phyloP scores from a whole-genome alignment of 1,140 invertebrate species.

The Mya arenaria region DNA sequence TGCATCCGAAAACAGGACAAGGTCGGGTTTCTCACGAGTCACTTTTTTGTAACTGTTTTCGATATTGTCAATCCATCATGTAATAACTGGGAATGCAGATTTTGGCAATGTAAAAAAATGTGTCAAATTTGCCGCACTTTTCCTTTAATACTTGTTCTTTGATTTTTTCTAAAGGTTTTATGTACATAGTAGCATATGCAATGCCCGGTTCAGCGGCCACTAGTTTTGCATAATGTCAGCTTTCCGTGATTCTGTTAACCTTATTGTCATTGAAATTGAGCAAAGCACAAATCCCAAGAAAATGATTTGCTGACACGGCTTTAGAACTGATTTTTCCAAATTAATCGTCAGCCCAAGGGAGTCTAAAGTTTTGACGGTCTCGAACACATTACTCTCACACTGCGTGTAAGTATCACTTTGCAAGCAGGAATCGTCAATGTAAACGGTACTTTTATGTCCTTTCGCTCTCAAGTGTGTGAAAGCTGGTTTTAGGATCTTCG shows the following conservation, averaged over 20 bases:
- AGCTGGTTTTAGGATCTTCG: conserved; percentile 25
- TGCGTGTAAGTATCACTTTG: not conserved
- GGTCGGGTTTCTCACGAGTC: not conserved
- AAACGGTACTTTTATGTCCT: not conserved
- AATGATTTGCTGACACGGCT: not conserved
- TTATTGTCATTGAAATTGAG: conserved; percentile 12
- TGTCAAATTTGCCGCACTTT: conserved; percentile 35
- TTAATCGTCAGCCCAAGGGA: not conserved
- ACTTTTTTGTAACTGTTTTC: conserved; percentile 3
- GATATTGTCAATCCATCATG: conserved; percentile 21
- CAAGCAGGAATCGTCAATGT: conserved; percentile 27
- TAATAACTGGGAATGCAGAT: not conserved
- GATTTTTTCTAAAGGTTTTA: conserved; percentile 40
- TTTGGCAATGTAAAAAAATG: not conserved
- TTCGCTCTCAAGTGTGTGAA: not conserved
- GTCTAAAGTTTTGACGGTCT: not conserved
- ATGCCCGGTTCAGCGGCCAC: conserved; percentile 47
- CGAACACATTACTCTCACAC: not conserved
- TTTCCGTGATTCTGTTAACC: not conserved
- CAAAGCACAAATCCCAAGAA: not conserved
- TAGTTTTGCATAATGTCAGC: too few species aligned
- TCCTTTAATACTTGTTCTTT: conserved; percentile 14
- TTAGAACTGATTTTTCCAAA: not conserved
- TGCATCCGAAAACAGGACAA: conserved; percentile 22
- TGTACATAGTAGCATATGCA: conserved; percentile 32